Evolutionary conservation across 1,140 invertebrate genomes (phyloP), one percentile per base, ranked within the genome.

Genomic region (Drosophila pectinifera): DNA sequence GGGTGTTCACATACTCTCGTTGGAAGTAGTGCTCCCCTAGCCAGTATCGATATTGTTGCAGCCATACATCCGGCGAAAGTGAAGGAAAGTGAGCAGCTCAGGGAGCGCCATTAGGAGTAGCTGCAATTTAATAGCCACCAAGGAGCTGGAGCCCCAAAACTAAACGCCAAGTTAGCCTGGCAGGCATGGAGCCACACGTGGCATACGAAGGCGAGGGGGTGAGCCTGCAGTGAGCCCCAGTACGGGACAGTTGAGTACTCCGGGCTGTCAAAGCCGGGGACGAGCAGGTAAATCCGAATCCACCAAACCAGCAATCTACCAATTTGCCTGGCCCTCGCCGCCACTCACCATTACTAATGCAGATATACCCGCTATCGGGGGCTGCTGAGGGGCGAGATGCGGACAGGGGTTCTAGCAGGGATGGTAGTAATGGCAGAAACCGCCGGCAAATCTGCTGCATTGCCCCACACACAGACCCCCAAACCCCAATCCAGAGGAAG

Each of bases 391-490:
- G 46, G 41, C n/a, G 16, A 6, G 28, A n/a, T 13, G 16, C 34
- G 41, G n/a, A 2, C 8, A 22, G 16, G 16, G 39, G 36, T 10
- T 14, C 58, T 45, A 63, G 57, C 59, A 53, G 62, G 73, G 49
- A 55, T 79, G 64, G 64, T 76, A 46, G 84, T 83, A 86, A 88
- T 88, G 75, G 83, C 79, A 77, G 72, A 86, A 86, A 86, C 83
- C 83, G 62, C 83, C 83, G 79, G 79, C 83, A 86, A 86, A 86
- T 86, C 83, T 86, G 83, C 83, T 86, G 83, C 83, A 85, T 70
- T 88, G 83, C 73, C 54, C 43, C 63, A 45, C 41, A 46, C 18
- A 31, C 41, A 20, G 31, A n/a, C 53, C 43, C 39, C 38, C 53
- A 13, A 41, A 24, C 16, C 31, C 34, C 48, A 72, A 48, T 26